phyloP scores from a whole-genome alignment of 2,113 vertebrate genomes.

The Edolisoma coerulescens region DNA sequence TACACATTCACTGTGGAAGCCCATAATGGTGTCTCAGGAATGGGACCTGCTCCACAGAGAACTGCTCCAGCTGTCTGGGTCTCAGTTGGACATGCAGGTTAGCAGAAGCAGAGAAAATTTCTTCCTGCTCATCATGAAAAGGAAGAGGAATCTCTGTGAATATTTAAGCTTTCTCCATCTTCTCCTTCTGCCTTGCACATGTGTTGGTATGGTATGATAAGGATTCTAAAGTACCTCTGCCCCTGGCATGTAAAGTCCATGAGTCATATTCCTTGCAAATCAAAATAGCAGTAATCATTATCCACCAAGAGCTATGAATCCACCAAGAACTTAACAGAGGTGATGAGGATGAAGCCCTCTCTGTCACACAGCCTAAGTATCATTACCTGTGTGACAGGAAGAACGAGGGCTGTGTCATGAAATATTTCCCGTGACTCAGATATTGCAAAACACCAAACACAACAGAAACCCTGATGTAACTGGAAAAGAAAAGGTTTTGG shows the following conservation, averaged over 20 bases:
- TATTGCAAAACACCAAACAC: not conserved
- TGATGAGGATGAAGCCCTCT: not conserved
- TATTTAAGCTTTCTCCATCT: not conserved
- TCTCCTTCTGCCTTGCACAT: not conserved
- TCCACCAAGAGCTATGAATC: not conserved
- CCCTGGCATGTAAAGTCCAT: not conserved
- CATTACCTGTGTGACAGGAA: not conserved
- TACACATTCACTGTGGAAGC: conserved; percentile 72
- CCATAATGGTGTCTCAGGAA: conserved; percentile 70
- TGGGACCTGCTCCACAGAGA: conserved; percentile 20
- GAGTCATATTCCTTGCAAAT: not conserved
- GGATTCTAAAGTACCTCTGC: not conserved
- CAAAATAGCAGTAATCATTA: not conserved
- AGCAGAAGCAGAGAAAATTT: conserved; percentile 16
- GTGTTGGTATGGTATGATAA: not conserved
- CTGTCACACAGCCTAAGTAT: not conserved
- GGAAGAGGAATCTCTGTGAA: conserved; percentile 4
- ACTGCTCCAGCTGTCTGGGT: conserved; percentile 52
- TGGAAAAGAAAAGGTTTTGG: not conserved
- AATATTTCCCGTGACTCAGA: not conserved
- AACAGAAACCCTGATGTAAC: not conserved
- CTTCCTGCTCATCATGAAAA: not conserved
- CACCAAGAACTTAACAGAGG: not conserved
- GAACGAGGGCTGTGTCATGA: not conserved
- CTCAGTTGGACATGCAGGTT: conserved; percentile 72